Evolutionary conservation across 2,113 vertebrate genomes (phyloP).

Genomic region (Eulacestoma nigropectus): DNA sequence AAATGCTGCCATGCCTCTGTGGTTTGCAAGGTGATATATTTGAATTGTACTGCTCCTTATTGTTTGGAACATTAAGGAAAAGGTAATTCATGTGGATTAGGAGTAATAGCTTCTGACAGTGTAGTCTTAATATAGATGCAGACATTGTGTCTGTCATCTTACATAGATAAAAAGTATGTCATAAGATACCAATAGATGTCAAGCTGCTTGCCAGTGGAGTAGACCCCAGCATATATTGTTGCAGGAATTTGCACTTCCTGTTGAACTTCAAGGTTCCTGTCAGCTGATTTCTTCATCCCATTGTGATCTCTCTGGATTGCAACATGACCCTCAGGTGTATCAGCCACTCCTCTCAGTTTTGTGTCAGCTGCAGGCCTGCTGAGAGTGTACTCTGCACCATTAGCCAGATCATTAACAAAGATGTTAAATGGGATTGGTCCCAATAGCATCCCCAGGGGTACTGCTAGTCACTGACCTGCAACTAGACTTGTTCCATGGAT

Average conservation of each 20-base stretch:
- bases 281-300: neutral
- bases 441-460: neutral
- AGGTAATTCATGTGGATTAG: neutral
- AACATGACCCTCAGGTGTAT: rapidly evolving
- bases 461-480: neutral
- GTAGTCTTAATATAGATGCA: neutral
- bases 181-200: neutral
- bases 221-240: neutral
- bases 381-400: neutral
- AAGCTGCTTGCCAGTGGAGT: neutral
- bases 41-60: neutral
- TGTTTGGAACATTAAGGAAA: neutral
- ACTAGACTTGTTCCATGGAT: neutral
- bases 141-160: neutral
- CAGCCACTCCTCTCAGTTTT: neutral
- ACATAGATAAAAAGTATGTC: neutral
- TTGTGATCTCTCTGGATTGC: neutral
- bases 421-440: neutral
- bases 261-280: neutral
- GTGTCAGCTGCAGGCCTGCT: neutral
- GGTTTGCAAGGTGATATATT: neutral
- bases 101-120: neutral
- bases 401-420: neutral
- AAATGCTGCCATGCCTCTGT: neutral
- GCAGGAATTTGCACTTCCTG: neutral